Evolutionary conservation across 2,888 invertebrate genomes (phyloP), one percentile per base, ranked within the genome.

Genomic region (Bimastos eiseni): DNA sequence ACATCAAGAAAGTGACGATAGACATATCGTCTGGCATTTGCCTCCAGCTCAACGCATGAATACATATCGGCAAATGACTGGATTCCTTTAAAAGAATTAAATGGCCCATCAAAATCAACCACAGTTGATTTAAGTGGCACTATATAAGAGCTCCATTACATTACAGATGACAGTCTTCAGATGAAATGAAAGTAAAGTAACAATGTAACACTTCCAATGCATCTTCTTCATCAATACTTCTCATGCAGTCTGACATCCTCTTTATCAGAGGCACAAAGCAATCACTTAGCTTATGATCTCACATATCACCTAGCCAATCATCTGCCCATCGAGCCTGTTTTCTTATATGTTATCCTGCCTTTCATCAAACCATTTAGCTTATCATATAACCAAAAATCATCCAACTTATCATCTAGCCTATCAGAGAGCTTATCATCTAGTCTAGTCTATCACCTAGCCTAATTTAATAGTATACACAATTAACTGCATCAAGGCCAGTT

Each of bases 51-150:
- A n/a, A 92, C 92, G 92, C 94, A 94, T 91, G 94, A 94, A 92
- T 94, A 94, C 92, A 94, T 93, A 91, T 94, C 94, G 36, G 94
- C 94, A 92, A 94, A 94, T 41, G 93, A 93, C 49, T 94, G 94
- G 89, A 94, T 94, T 89, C 94, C 94, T 94, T 93, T 15, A 91
- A 91, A 41, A 34, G 37, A 91, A 84, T 44, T 89, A 30, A 89
- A 37, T 89, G 15, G 34, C 33, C 33, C 17, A 44, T 38, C n/a
- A n/a, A 49, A 2, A 2, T 24, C 24, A 24, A n/a, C n/a, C n/a
- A n/a, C n/a, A n/a, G n/a, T n/a, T n/a, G n/a, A n/a, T n/a, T n/a
- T n/a, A n/a, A n/a, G n/a, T n/a, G n/a, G n/a, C n/a, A n/a, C n/a
- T n/a, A n/a, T n/a, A n/a, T n/a, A n/a, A n/a, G n/a, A n/a, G n/a